Conservation (phyloP, 1,140 invertebrate genomes). For the Frieseomelitta varia region DNA sequence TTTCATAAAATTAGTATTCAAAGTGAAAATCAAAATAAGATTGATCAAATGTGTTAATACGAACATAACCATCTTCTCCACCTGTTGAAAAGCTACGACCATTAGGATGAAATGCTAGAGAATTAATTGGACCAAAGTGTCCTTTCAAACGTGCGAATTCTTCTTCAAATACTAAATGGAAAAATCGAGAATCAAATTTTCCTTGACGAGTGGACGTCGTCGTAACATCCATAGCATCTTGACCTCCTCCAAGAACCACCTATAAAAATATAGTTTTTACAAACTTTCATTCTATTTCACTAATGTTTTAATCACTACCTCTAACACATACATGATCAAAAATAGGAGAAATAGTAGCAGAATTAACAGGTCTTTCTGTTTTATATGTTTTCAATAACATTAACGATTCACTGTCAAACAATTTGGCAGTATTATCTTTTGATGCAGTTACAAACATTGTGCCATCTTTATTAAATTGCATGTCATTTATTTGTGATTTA, state of each 20-base stretch:
- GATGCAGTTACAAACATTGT: constrained; percentile 98
- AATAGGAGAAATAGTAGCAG: constrained; percentile 96
- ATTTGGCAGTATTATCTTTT: constrained; percentile 95
- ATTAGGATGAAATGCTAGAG: constrained; percentile 98
- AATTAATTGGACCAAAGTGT: constrained; percentile 99
- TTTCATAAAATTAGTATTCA: constrained; percentile 87
- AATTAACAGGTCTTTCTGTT: constrained; percentile 98
- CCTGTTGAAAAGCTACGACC: constrained; percentile 98
- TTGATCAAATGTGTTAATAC: constrained; percentile 97
- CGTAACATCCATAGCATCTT: constrained; percentile 99
- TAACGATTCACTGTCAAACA: constrained; percentile 94
- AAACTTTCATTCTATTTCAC: neutral
- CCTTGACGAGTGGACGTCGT: constrained; percentile 97
- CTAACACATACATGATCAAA: constrained; percentile 90
- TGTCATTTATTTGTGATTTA: constrained; percentile 94
- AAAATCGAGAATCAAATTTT: constrained; percentile 99
- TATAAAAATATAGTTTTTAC: constrained; percentile 69
- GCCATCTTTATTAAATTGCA: constrained; percentile 96
- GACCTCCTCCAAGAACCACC: constrained; percentile 97
- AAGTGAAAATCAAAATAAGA: constrained; percentile 98
- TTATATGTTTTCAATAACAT: constrained; percentile 96
- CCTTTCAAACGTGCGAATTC: constrained; percentile 99
- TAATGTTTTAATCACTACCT: neutral
- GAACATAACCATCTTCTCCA: constrained; percentile 99
- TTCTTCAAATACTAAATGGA: constrained; percentile 99